Conservation (phyloP, 2,888 invertebrate genomes). For the Ligdia adustata region DNA sequence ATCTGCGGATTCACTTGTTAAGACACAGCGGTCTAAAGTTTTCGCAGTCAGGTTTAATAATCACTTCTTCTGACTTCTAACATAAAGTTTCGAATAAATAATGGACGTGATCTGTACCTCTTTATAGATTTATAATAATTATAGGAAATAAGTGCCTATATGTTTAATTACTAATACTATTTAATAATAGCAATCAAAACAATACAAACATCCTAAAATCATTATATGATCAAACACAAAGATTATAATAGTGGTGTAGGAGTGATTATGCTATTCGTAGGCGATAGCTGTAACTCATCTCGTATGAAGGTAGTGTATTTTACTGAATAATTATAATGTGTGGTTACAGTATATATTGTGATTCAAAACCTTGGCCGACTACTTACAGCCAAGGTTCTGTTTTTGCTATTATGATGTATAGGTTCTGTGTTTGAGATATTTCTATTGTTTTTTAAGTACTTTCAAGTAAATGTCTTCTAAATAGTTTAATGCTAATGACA, state of each 20-base stretch:
- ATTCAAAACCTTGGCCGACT: conserved; percentile 10
- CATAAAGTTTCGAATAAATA: too few relatives aligned
- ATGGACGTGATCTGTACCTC: too few relatives aligned
- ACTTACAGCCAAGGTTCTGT: background rate
- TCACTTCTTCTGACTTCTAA: too few relatives aligned
- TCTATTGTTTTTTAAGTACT: background rate
- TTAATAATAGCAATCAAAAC: background rate
- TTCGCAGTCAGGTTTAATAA: too few relatives aligned
- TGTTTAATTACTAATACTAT: too few relatives aligned
- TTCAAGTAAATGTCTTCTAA: too few relatives aligned
- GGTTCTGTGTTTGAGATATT: background rate
- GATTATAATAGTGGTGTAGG: conserved; percentile 14
- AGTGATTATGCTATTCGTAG: conserved; percentile 9
- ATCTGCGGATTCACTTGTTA: too few relatives aligned
- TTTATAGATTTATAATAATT: too few relatives aligned
- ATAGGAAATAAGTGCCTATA: too few relatives aligned
- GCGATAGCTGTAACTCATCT: conserved; percentile 11
- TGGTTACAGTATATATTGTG: conserved; percentile 5
- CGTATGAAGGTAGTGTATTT: background rate
- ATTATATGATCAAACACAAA: conserved; percentile 12
- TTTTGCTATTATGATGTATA: background rate
- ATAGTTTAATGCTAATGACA: too few relatives aligned
- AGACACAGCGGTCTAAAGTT: too few relatives aligned
- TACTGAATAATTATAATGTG: background rate
- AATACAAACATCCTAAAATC: background rate